phyloP scores from a whole-genome alignment of 1,140 invertebrate genomes.

The Drosophila neocordata region DNA sequence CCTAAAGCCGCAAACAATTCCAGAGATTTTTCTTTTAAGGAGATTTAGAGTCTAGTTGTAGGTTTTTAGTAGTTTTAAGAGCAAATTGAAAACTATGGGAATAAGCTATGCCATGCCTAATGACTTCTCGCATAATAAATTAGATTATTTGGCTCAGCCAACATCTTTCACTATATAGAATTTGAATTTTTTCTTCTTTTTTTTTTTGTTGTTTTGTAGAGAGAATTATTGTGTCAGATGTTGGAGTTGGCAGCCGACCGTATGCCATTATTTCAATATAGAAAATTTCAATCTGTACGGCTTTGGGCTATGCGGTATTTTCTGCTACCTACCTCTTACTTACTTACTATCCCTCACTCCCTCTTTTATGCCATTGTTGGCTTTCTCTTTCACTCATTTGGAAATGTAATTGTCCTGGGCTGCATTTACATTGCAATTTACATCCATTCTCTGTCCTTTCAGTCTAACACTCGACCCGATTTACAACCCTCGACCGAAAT shows the following conservation, averaged over 20 bases:
- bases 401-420: conserved; percentile 68
- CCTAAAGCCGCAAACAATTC: background rate
- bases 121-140: conserved; percentile 62
- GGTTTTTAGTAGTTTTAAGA: conserved; percentile 9
- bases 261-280: conserved; percentile 66
- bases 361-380: conserved; percentile 3
- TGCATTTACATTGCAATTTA: conserved; percentile 80
- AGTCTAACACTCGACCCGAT: conserved; percentile 28
- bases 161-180: background rate
- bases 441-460: conserved; percentile 15
- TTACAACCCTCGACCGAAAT: conserved; percentile 61
- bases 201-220: no score
- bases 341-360: background rate
- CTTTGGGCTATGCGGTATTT: conserved; percentile 65
- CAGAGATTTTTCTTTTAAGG: conserved; percentile 1
- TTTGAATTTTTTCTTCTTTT: conserved; percentile 37
- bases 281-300: conserved; percentile 51
- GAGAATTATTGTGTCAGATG: conserved; percentile 73
- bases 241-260: conserved; percentile 35
- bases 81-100: conserved; percentile 28
- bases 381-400: background rate
- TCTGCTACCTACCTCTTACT: conserved; percentile 6
- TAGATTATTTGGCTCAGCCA: conserved; percentile 39
- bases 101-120: conserved; percentile 32
- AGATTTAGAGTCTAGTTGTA: conserved; percentile 36